A percentile compares a stretch with the other conserved stretches of the same genome.
Evolutionary conservation across 2,113 vertebrate species (phyloP).

Genomic region (Ameiurus melas): DNA sequence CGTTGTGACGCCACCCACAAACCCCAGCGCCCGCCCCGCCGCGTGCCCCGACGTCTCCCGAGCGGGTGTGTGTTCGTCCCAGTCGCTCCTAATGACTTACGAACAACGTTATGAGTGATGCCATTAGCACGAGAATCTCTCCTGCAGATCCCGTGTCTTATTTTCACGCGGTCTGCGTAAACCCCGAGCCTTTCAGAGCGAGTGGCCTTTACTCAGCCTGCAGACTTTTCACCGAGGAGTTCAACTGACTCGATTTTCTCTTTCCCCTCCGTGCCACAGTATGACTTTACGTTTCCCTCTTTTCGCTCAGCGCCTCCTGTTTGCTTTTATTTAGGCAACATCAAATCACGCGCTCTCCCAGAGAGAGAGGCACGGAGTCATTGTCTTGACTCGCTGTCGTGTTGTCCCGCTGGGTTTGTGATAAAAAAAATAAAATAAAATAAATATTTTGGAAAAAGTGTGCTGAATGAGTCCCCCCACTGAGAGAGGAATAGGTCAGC

Average conservation of each 20-base stretch:
- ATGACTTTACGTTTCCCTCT: constrained; percentile 1
- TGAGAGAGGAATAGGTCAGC: constrained; percentile 33
- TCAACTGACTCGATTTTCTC: constrained; percentile 28
- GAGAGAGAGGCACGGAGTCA: constrained; percentile 22
- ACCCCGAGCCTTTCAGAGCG: background rate
- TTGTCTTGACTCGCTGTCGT: background rate
- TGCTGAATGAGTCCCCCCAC: constrained; percentile 39
- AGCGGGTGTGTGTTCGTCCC: background rate
- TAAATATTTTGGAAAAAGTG: too few relatives aligned
- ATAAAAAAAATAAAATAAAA: constrained; percentile 28
- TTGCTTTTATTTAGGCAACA: constrained; percentile 44
- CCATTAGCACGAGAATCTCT: background rate
- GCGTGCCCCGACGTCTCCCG: background rate
- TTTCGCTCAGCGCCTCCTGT: constrained; percentile 21
- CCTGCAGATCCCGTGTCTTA: background rate
- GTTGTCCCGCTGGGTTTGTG: constrained; percentile 38
- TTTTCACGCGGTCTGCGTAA: background rate
- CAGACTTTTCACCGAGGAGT: constrained; percentile 1
- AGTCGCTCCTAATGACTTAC: constrained; percentile 43
- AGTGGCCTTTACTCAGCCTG: background rate
- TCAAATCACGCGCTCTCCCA: constrained; percentile 44
- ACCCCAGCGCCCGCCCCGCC: too few relatives aligned
- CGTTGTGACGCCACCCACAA: background rate
- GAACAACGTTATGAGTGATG: constrained; percentile 45
- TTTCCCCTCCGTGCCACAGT: background rate